Evolutionary conservation across 2,888 invertebrate genomes (phyloP), one percentile per base, ranked within the genome.

Genomic region (Eucera pruinosa): DNA sequence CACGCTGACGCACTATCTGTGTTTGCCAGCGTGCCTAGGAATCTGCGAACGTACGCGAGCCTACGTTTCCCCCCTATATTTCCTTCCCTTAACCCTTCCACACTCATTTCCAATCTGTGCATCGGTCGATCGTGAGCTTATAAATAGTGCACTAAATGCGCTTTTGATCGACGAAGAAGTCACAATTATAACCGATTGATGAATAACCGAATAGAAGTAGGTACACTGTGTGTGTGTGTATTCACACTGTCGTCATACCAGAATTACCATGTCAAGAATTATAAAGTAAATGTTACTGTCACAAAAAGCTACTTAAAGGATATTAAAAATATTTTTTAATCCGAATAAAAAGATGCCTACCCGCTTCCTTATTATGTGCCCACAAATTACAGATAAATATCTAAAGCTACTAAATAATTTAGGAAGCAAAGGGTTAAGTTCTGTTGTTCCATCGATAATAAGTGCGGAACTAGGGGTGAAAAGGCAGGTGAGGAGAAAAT

Each of bases 1-100:
- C 86, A 84, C 88, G 82, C 82, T 81, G 82, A 85, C 84, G 86
- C 83, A 80, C 85, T 87, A 82, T 87, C 84, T 80, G 74, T 84
- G 86, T 87, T 86, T 86, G 80, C 83, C 60, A 47, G 81, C 64
- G 70, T 80, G 82, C 75, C 84, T 82, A 82, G 66, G 81, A 80
- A 70, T 80, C 58, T 48, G 39, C 43, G 57, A 58, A n/a, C 76
- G 70, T 61, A 71, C 58, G 43, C 69, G 58, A 62, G 36, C 57
- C 73, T 60, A 70, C 70, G 45, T 61, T 55, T 62, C 27, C 15
- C n/a, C 23, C 11, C 20, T 15, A 1, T 6, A 20, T 48, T 45
- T 45, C 36, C 47, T 45, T 45, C 23, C 33, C 27, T 15, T 48
- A 27, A n/a, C 33, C 25, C 52, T 15, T 75, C 18, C 33, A 30